Evolutionary conservation across 2,888 invertebrate genomes (phyloP), one percentile per base, ranked within the genome.

Genomic region (Reticulitermes lucifugus): DNA sequence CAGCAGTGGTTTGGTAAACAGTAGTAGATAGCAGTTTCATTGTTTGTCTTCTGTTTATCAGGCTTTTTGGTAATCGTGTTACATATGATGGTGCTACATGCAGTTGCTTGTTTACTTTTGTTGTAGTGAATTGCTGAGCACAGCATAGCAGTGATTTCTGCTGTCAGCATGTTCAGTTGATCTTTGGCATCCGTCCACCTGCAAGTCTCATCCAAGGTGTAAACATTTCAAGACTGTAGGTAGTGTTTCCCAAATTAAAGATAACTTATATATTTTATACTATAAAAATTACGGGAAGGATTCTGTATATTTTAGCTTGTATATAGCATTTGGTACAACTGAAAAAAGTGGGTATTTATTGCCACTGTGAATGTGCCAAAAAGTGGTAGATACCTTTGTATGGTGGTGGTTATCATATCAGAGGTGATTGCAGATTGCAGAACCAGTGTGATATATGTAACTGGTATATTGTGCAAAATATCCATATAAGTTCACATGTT

Each of bases 191-290:
- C 77, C 77, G 77, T 77, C 77, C 77, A 46, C 46, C 77, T 22
- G n/a, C 77, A 77, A 77, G 77, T 77, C 77, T 77, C 77, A 46
- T 9, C 29, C 73, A 77, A 77, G 77, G 77, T 77, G 77, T 77
- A 77, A 77, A 77, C 43, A 77, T 46, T 77, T 14, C 6, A 7
- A 77, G 14, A 46, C 46, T 77, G 77, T 77, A 77, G 51, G 46
- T 77, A 77, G 73, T 41, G 41, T 73, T 73, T 73, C 35, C 29
- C 35, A 73, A 21, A 21, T 21, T 73, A 51, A 46, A 77, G 41
- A 73, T 75, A 75, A 77, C 46, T 77, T 77, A 77, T 77, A 77
- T 77, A 77, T 77, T 77, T 77, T 77, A 77, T 77, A 77, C 46
- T 77, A 77, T 77, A 77, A 51, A 46, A 77, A 65, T 18, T 55